Evolutionary conservation across 2,113 vertebrate species (phyloP), one percentile per base, ranked within the genome.

Genomic region (Psilopsiagon aurifrons): DNA sequence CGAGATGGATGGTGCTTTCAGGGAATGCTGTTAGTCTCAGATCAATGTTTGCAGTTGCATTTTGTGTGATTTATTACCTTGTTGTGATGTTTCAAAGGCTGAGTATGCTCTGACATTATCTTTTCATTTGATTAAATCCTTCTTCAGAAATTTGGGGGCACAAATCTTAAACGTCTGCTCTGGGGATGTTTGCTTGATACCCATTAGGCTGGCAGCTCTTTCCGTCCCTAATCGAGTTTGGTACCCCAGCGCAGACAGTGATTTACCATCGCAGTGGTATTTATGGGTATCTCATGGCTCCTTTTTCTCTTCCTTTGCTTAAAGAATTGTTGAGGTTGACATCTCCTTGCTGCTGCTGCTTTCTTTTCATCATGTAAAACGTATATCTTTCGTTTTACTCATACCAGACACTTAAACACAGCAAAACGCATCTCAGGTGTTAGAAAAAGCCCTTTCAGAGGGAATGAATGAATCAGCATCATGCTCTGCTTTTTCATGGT

Each of bases 111-210:
- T 37, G 77, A 63, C 76, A 37, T 94, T 95, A 89, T 78, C 94
- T 94, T 94, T 93, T 95, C 86, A 92, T 94, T 64, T 46, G 33
- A 88, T 97, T 91, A 90, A 91, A 70, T 88, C 62, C 83, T 83
- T 91, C 67, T 92, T 59, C 37, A 59, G 87, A 82, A 95, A 60
- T 89, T 78, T 92, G 83, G 70, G 76, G 83, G 43, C 73, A 87
- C 71, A 84, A 41, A 94, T 94, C 87, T 90, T 57, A 39, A 60
- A 37, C 31, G 80, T 86, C 92, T 96, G 73, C 39, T 54, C 41
- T 51, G 22, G 70, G 35, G 24, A 12, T 54, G 15, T 83, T 75
- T 69, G 44, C 62, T 85, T 35, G 25, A 13, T 91, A 67, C 63
- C 13, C 55, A 6, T 44, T 10, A 88, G 74, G 73, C 78, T 90